Evolutionary conservation across 2,888 invertebrate species (phyloP), one percentile per base, ranked within the genome.

Genomic region (Xanthorhoe spadicearia): DNA sequence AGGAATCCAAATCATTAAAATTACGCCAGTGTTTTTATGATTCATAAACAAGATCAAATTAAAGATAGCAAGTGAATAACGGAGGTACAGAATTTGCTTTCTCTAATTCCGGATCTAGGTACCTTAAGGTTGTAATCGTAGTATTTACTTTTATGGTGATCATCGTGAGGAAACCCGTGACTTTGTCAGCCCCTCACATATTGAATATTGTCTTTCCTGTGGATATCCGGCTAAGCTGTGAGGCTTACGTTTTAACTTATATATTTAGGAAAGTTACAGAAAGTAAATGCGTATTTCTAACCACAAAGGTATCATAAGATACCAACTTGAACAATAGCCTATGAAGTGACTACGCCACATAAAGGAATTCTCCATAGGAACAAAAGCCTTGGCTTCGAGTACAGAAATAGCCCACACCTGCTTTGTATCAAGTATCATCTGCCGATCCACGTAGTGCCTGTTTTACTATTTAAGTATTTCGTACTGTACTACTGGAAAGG

Each of bases 391-490:
- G 15, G 32, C 6, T 28, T 46, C 18, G 55, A 19, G 53, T 62
- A 67, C 67, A 70, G 55, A 70, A 72, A 75, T 76, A 76, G 62
- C 74, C 35, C 35, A 56, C 75, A 76, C 75, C 75, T 76, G 77
- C 53, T 68, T 32, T 15, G 32, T 66, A 64, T 74, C 69, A 59
- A 64, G 71, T 75, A 64, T 59, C 72, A 61, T 61, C 66, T 52
- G 64, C 35, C 35, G 23, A 46, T 43, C 38, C 13, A 23, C 10
- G 32, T 15, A 52, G 43, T 48, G 32, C 35, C 1, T 48, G 23
- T 49, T 54, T 35, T 35, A 10, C 38, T 35, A 61, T 58, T 63
- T 23, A 38, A 4, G 38, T 13, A 43, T 43, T 13, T 13, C 13
- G 23, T 23, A 23, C 23, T 23, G 23, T 23, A 15, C 7, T 48